These are phyloP conservation scores for Myotis planiceps DNA, from an alignment of 2,797 vertebrate species.

Conservation along the genomic window DNA sequence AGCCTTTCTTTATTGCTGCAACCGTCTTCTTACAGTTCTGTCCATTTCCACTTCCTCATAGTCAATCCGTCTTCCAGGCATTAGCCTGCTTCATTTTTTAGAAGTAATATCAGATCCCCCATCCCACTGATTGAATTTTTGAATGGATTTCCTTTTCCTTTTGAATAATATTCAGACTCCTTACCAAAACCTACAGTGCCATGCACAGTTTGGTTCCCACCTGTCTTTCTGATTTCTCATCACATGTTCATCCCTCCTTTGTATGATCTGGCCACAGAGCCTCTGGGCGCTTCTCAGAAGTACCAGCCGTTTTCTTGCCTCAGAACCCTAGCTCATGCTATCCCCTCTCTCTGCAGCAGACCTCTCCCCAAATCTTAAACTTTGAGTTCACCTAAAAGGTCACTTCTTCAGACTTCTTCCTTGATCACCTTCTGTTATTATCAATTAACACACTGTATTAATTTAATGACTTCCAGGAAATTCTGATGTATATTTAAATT, in stretches of 20 bases:
- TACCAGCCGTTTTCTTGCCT: background rate
- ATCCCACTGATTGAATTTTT: background rate
- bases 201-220: background rate
- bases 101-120: background rate
- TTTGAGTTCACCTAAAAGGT: background rate
- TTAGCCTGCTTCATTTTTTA: background rate
- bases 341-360: background rate
- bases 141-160: background rate
- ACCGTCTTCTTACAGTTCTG: background rate
- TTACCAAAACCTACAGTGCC: background rate
- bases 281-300: background rate
- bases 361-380: background rate
- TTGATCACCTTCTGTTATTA: background rate
- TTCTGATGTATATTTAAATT: constrained; percentile 18
- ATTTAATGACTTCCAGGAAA: constrained; percentile 28
- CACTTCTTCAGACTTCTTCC: background rate
- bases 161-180: background rate
- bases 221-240: background rate
- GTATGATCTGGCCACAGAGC: background rate
- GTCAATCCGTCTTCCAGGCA: background rate
- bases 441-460: background rate
- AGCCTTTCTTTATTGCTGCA: background rate
- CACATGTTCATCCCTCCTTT: background rate
- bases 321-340: background rate
- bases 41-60: background rate